Evolutionary conservation across 1,140 invertebrate species (phyloP).

Genomic region (Stenopsyche tienmushanensis): DNA sequence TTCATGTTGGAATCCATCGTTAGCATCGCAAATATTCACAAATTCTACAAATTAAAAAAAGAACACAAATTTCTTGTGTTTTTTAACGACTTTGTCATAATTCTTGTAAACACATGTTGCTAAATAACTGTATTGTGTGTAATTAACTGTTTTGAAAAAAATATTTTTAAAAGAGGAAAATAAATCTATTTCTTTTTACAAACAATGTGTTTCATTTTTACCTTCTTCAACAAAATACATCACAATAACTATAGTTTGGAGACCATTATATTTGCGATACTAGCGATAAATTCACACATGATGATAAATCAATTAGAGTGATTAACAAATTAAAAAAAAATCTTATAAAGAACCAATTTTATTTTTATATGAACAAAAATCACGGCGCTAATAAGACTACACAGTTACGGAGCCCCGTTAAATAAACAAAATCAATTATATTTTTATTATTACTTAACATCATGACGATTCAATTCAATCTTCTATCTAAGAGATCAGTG

Average conservation of each 20-base stretch:
- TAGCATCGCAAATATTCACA: conserved; percentile 41
- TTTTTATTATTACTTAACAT: no score
- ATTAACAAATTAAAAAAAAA: no score
- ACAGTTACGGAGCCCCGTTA: no score
- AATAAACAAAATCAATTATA: no score
- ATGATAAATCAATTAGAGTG: no score
- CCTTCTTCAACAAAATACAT: conserved; percentile 19
- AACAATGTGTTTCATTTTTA: conserved; percentile 39
- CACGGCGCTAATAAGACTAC: no score
- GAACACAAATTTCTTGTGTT: neutral
- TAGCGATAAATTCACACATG: conserved; percentile 25
- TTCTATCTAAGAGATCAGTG: no score
- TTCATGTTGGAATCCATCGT: conserved; percentile 14
- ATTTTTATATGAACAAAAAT: no score
- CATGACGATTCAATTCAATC: no score
- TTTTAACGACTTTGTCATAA: conserved; percentile 9
- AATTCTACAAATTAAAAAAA: conserved; percentile 15
- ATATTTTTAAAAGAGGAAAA: conserved; percentile 31
- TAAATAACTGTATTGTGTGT: conserved; percentile 34
- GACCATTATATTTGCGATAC: conserved; percentile 38
- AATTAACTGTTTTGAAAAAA: conserved; percentile 38
- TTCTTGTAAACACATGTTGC: conserved; percentile 31
- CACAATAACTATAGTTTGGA: conserved; percentile 2
- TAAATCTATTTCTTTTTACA: conserved; percentile 41
- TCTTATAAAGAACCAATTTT: no score